Conservation (phyloP, 1,140 invertebrate species). For the Habropoda laboriosa region DNA sequence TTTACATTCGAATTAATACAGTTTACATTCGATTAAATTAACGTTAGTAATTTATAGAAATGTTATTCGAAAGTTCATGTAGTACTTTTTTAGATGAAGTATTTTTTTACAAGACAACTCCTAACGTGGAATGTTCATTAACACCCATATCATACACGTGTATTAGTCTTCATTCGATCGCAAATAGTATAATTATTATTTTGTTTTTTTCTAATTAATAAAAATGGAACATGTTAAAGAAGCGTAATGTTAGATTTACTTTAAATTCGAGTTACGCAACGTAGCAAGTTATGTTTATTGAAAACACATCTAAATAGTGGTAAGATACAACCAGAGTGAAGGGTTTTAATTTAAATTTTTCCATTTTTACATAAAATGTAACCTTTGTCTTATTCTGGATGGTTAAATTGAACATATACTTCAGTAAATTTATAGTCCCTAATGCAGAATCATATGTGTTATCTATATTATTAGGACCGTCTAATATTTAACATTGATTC, state of each 20-base stretch:
- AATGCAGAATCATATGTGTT: not conserved
- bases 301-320: no score
- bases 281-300: no score
- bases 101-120: not conserved
- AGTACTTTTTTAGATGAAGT: not conserved
- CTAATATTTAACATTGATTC: not conserved
- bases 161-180: not conserved
- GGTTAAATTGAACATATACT: not conserved
- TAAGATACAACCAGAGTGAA: not conserved
- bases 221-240: no score
- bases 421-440: not conserved
- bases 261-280: no score
- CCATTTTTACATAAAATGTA: not conserved
- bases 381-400: not conserved
- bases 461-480: not conserved
- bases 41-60: not conserved
- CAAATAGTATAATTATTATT: not conserved
- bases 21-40: not conserved
- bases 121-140: not conserved
- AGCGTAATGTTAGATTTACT: no score
- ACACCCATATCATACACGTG: not conserved
- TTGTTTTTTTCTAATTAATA: not conserved
- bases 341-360: constrained; percentile 1
- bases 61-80: not conserved
- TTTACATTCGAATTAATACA: not conserved